Evolutionary conservation across 2,888 invertebrate genomes (phyloP).

Genomic region (Lepidocyrtinus sp.): DNA sequence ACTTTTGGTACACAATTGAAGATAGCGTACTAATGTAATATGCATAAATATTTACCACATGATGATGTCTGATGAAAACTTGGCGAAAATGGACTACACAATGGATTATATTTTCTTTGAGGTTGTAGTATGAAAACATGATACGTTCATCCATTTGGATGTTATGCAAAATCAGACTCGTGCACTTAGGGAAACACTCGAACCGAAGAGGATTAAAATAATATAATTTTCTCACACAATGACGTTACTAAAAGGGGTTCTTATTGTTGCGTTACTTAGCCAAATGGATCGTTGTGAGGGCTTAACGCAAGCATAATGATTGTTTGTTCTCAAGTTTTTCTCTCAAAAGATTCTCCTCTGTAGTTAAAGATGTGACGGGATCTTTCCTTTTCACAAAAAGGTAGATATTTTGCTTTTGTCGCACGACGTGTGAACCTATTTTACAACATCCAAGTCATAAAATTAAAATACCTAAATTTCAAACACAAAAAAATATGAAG

Average conservation of each 20-base stretch:
- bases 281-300: not conserved
- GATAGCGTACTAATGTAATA: not conserved
- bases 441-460: conserved; percentile 62
- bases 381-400: conserved; percentile 7
- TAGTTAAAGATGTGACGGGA: conserved; percentile 1
- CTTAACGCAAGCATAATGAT: not conserved
- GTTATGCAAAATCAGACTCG: not conserved
- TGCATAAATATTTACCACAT: not conserved
- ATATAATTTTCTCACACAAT: conserved; percentile 14
- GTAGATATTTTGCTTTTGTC: conserved; percentile 54
- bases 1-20: not conserved
- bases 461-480: too few relatives aligned
- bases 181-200: not conserved
- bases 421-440: conserved; percentile 69
- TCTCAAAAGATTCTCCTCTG: not conserved
- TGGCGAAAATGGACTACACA: not conserved
- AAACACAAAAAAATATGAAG: too few relatives aligned
- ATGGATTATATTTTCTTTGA: not conserved
- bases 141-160: not conserved
- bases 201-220: not conserved
- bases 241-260: conserved; percentile 16
- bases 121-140: not conserved
- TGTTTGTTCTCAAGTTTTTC: not conserved
- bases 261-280: not conserved
- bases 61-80: not conserved